These are phyloP conservation scores for Chroicocephalus ridibundus DNA, from an alignment of 2,113 vertebrate species.

Conservation along the genomic window DNA sequence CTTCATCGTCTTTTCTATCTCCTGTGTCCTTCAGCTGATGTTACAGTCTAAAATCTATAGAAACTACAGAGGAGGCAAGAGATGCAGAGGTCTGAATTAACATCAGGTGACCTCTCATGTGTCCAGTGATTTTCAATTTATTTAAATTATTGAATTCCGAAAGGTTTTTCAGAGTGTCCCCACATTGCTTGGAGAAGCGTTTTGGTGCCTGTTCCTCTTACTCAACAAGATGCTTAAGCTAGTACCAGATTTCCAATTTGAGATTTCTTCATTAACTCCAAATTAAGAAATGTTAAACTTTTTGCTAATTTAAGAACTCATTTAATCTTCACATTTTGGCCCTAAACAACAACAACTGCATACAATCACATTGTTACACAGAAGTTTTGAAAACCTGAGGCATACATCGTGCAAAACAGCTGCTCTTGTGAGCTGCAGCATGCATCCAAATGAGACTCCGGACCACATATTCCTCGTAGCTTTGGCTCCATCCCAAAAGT, in stretches of 20 bases:
- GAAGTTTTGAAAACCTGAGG: background rate
- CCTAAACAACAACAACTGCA: background rate
- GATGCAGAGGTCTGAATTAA: background rate
- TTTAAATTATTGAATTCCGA: background rate
- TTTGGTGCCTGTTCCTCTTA: background rate
- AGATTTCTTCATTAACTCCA: background rate
- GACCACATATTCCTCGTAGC: background rate
- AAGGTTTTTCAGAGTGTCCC: background rate
- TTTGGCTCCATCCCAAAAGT: background rate
- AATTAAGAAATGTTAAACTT: background rate
- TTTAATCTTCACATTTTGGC: background rate
- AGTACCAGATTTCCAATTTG: background rate
- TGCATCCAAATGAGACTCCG: background rate
- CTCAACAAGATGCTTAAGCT: background rate
- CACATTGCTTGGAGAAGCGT: accelerated
- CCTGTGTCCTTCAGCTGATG: background rate
- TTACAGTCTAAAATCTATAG: background rate
- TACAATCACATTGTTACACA: background rate
- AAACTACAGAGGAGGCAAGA: background rate
- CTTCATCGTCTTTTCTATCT: background rate
- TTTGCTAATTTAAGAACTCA: background rate
- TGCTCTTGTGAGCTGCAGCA: background rate
- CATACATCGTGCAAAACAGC: background rate
- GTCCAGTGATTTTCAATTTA: background rate
- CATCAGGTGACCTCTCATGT: background rate